phyloP scores from a whole-genome alignment of 2,888 invertebrate genomes.

The Notocelia uddmanniana region DNA sequence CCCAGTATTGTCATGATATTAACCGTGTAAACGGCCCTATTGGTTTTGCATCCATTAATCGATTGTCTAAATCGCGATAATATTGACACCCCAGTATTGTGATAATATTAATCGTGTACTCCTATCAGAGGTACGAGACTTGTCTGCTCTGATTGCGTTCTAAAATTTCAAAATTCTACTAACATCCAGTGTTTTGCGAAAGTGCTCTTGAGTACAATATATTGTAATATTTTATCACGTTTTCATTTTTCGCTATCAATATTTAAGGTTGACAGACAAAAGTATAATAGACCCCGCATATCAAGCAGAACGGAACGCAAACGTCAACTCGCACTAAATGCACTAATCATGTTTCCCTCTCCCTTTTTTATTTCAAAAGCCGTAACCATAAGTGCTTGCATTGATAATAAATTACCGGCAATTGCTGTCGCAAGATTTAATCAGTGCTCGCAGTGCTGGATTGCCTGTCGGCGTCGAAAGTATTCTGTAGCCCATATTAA shows the following conservation, averaged over 20 bases:
- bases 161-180: no score
- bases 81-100: no score
- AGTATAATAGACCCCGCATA: neutral
- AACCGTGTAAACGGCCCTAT: no score
- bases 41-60: no score
- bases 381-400: slow-evolving; percentile 61
- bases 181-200: no score
- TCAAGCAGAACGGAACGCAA: slow-evolving; percentile 21
- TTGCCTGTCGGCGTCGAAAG: slow-evolving; percentile 48
- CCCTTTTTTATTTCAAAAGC: slow-evolving; percentile 56
- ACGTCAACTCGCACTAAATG: slow-evolving; percentile 24
- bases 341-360: slow-evolving; percentile 40
- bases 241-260: neutral
- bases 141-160: no score
- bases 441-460: slow-evolving; percentile 53
- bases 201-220: no score
- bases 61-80: no score
- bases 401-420: slow-evolving; percentile 60
- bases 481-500: slow-evolving; percentile 61
- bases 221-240: neutral
- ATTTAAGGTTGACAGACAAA: neutral
- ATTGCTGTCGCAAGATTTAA: slow-evolving; percentile 51
- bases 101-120: no score
- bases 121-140: no score
- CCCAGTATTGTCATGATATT: no score